Evolutionary conservation across 1,140 invertebrate genomes (phyloP).

Genomic region (Sitophilus oryzae): DNA sequence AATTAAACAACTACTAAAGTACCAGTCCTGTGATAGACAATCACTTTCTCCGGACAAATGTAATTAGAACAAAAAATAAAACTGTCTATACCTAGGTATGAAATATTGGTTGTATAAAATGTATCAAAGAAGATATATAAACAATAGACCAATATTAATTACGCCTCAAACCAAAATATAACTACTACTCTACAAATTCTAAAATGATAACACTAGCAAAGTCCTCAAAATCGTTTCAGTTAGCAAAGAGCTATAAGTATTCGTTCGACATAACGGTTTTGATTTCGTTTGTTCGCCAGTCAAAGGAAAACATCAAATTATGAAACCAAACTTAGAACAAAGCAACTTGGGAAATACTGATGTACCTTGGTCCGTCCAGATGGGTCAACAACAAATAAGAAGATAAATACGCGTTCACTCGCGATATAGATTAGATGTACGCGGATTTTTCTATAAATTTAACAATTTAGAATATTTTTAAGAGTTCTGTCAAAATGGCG

Average conservation of each 20-base stretch:
- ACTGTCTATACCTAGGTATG: too few relatives aligned
- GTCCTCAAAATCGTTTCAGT: conserved; percentile 5
- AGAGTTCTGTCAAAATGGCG: conserved; percentile 45
- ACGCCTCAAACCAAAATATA: neutral
- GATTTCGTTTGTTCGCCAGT: conserved; percentile 18
- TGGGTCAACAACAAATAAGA: conserved; percentile 58
- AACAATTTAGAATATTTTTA: conserved; percentile 35
- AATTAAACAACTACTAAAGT: conserved; percentile 7
- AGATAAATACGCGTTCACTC: conserved; percentile 51
- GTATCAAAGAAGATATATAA: too few relatives aligned
- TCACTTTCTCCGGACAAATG: neutral
- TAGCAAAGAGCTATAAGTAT: conserved; percentile 16
- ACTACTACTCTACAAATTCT: neutral
- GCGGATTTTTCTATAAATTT: conserved; percentile 47
- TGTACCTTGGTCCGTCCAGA: conserved; percentile 63
- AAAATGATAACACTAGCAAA: neutral
- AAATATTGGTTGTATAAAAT: too few relatives aligned
- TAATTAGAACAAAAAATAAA: conserved; percentile 7
- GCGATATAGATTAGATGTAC: conserved; percentile 50
- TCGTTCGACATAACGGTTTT: conserved; percentile 30
- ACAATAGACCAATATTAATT: too few relatives aligned
- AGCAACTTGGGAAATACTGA: conserved; percentile 20
- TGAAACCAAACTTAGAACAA: conserved; percentile 30
- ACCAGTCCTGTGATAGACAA: neutral
- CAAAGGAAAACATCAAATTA: conserved; percentile 38